Evolutionary conservation across 2,113 vertebrate genomes (phyloP).

Genomic region (Entosphenus tridentatus): DNA sequence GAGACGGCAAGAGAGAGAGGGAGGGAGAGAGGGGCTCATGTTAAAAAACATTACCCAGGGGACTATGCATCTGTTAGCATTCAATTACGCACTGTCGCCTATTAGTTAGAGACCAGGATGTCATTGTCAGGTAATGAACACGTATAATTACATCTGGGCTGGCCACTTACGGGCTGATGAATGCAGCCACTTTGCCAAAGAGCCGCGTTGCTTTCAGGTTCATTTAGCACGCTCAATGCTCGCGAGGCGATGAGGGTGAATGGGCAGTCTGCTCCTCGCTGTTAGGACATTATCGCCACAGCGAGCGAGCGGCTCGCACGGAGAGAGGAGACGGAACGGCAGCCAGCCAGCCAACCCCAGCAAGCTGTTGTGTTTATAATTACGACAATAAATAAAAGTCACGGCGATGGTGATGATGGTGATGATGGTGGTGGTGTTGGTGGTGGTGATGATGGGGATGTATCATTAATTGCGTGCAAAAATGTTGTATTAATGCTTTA

Average conservation of each 20-base stretch:
- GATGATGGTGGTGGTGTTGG: no score
- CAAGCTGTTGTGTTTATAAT: no score
- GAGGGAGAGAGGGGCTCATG: neutral
- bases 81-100: constrained; percentile 2
- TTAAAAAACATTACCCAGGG: constrained; percentile 4
- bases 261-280: neutral
- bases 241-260: neutral
- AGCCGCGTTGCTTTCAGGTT: neutral
- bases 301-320: no score
- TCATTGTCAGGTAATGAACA: constrained; percentile 7
- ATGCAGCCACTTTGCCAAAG: constrained; percentile 1
- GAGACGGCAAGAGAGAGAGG: neutral
- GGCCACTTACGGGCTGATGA: constrained; percentile 1
- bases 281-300: no score
- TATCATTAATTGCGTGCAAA: no score
- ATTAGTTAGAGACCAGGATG: constrained; percentile 1
- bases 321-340: no score
- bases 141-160: constrained; percentile 4
- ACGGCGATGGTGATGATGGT: no score
- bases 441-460: no score
- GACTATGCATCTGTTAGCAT: constrained; percentile 6
- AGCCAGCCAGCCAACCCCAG: no score
- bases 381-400: no score
- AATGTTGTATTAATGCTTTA: no score
- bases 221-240: constrained; percentile 5